A percentile compares a stretch with the other conserved stretches of the same genome.
Conservation (phyloP, 2,888 invertebrate species). For the Crematogaster levior region DNA sequence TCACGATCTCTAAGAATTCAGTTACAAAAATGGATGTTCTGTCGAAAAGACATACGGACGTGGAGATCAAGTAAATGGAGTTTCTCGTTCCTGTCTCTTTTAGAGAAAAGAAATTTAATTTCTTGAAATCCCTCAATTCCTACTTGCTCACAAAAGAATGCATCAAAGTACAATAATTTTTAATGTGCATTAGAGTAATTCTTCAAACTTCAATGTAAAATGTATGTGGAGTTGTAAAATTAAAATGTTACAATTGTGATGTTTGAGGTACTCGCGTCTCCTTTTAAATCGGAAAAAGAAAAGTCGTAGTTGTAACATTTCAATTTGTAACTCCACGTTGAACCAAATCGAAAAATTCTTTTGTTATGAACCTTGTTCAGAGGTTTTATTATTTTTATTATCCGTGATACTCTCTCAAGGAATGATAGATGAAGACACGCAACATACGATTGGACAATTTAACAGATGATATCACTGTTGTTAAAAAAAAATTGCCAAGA, state of each 20-base stretch:
- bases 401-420: slow-evolving; percentile 20
- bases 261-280: neutral
- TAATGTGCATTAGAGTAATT: neutral
- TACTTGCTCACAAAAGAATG: slow-evolving; percentile 7
- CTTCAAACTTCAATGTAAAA: slow-evolving; percentile 34
- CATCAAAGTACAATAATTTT: neutral
- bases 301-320: slow-evolving; percentile 6
- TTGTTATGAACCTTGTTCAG: neutral
- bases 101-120: slow-evolving; percentile 38
- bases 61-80: neutral
- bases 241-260: slow-evolving; percentile 1
- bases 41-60: neutral
- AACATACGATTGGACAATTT: slow-evolving; percentile 17
- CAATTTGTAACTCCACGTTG: slow-evolving; percentile 30
- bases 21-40: slow-evolving; percentile 11
- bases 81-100: neutral
- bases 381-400: slow-evolving; percentile 27
- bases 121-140: neutral
- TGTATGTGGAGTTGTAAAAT: neutral
- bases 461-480: slow-evolving; percentile 2
- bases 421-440: slow-evolving; percentile 24
- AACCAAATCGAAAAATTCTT: slow-evolving; percentile 28
- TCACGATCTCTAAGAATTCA: neutral
- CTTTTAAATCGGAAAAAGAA: neutral
- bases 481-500: neutral